phyloP scores from a whole-genome alignment of 35 echinoderm and acorn worm genomes.

The Ptychodera flava region DNA sequence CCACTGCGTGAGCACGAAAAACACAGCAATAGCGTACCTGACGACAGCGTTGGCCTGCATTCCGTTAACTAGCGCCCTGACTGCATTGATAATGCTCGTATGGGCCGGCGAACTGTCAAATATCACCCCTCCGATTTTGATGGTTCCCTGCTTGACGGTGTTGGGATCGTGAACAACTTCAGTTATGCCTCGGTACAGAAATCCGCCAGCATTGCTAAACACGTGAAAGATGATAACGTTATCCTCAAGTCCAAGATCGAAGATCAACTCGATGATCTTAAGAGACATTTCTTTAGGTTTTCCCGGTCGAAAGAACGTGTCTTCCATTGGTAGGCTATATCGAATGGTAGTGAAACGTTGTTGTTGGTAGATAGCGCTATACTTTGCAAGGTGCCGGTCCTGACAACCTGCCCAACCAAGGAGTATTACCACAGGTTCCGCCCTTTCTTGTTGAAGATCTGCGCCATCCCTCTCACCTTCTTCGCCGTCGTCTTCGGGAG shows the following conservation, averaged over 20 bases:
- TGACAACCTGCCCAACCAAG: conserved; percentile 82
- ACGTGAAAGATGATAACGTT: conserved; percentile 82
- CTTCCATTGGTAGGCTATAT: conserved; percentile 48
- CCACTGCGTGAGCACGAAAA: not conserved
- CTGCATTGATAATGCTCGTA: conserved; percentile 8
- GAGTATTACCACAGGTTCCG: conserved; percentile 72
- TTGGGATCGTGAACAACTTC: conserved; percentile 46
- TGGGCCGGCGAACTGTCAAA: conserved; percentile 65
- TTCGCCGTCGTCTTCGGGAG: conserved; percentile 3
- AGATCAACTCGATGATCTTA: conserved; percentile 72
- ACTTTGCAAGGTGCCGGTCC: conserved; percentile 84
- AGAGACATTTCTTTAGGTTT: conserved; percentile 27
- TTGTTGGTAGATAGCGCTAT: conserved; percentile 90
- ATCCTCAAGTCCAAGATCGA: conserved; percentile 83
- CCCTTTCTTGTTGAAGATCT: not conserved
- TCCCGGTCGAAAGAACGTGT: conserved; percentile 21
- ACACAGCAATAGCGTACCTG: not conserved
- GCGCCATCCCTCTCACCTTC: not conserved
- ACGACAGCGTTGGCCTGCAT: conserved; percentile 11
- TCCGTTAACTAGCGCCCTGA: conserved; percentile 30
- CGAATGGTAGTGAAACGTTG: conserved; percentile 75
- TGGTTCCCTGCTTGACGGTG: not conserved
- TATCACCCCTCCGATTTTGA: conserved; percentile 58
- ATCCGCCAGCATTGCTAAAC: conserved; percentile 84
- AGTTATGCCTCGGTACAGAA: conserved; percentile 54